A percentile compares a stretch with the other conserved stretches of the same genome.
Evolutionary conservation across 2,888 invertebrate species (phyloP).

Genomic region (Falcaria lacertinaria): DNA sequence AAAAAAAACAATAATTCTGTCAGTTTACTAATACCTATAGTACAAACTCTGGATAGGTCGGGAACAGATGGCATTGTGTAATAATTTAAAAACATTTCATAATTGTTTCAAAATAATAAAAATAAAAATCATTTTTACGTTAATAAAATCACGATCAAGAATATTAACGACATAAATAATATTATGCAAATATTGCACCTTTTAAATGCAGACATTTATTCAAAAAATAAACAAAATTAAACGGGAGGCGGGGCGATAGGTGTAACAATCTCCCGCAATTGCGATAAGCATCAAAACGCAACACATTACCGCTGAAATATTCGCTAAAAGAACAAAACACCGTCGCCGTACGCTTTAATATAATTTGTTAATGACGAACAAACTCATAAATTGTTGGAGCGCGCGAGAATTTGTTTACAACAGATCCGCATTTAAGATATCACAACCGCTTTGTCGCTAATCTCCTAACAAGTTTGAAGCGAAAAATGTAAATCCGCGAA

Average conservation of each 20-base stretch:
- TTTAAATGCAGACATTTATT: background rate
- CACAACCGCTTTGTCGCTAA: conserved; percentile 75
- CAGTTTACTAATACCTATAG: too few species aligned
- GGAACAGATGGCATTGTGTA: too few species aligned
- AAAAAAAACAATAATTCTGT: too few species aligned
- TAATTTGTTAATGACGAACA: conserved; percentile 81
- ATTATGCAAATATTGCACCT: background rate
- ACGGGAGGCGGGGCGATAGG: background rate
- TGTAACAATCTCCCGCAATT: conserved; percentile 35
- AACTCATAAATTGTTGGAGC: conserved; percentile 74
- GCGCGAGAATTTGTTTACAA: conserved; percentile 78
- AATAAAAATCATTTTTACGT: too few species aligned
- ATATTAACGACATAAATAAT: background rate
- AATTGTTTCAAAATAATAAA: too few species aligned
- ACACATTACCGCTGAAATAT: conserved; percentile 42
- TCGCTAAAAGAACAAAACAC: conserved; percentile 59
- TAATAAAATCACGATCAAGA: background rate
- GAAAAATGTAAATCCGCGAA: conserved; percentile 70
- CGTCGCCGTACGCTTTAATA: conserved; percentile 69
- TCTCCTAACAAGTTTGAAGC: conserved; percentile 76
- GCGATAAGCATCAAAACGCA: conserved; percentile 59
- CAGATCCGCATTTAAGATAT: conserved; percentile 79
- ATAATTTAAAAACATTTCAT: too few species aligned
- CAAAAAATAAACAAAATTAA: background rate
- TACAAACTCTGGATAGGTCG: too few species aligned